Percentiles rank a stretch among this genome's conserved stretches.
Conservation (phyloP, 2,113 vertebrate genomes). For the Scomber scombrus region DNA sequence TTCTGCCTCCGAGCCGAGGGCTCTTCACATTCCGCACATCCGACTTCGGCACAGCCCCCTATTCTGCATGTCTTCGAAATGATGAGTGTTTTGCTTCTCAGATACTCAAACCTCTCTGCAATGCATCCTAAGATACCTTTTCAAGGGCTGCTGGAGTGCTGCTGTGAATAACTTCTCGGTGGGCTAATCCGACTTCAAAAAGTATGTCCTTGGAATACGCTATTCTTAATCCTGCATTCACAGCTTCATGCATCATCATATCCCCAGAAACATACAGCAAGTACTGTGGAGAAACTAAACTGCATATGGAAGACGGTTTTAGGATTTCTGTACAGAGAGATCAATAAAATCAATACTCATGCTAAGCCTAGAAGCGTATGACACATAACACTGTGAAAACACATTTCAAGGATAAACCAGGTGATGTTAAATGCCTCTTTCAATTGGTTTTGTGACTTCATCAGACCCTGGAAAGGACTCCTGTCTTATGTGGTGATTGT, state of each 20-base stretch:
- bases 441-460: constrained; percentile 28
- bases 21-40: constrained; percentile 65
- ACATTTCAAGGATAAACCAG: constrained; percentile 21
- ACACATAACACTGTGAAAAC: constrained; percentile 29
- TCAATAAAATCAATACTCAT: constrained; percentile 35
- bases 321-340: constrained; percentile 14
- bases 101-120: constrained; percentile 53
- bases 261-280: constrained; percentile 51
- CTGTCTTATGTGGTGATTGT: constrained; percentile 48
- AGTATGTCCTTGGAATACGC: constrained; percentile 66
- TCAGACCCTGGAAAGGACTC: constrained; percentile 24
- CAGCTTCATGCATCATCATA: constrained; percentile 58
- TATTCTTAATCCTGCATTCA: constrained; percentile 70
- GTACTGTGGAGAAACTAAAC: constrained; percentile 7
- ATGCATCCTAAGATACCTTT: constrained; percentile 65
- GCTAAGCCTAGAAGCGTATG: constrained; percentile 6
- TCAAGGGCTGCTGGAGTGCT: constrained; percentile 65
- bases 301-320: constrained; percentile 20
- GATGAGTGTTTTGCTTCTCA: constrained; percentile 68
- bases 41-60: constrained; percentile 40
- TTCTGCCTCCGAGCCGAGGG: constrained; percentile 62
- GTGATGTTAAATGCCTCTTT: constrained; percentile 32
- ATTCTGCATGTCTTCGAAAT: constrained; percentile 56
- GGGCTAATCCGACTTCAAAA: constrained; percentile 80
- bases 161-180: constrained; percentile 73